Evolutionary conservation across 1,140 invertebrate genomes (phyloP).

Genomic region (Epicauta chinensis): DNA sequence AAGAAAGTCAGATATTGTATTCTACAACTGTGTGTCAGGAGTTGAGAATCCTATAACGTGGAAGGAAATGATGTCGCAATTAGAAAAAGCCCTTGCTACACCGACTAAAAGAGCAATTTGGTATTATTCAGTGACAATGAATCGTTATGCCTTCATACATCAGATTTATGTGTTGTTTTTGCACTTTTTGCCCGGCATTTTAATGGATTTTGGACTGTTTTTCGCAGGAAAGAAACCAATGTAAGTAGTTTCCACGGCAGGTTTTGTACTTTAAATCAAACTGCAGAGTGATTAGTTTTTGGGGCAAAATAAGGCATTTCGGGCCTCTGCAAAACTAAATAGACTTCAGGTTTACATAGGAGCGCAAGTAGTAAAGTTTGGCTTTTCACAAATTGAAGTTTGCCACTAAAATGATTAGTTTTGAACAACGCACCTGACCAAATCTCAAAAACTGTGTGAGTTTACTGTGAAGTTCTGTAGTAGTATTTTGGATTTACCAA

Average conservation of each 20-base stretch:
- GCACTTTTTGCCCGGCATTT: slow-evolving; percentile 53
- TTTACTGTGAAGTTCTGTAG: too few relatives aligned
- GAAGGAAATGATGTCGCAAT: slow-evolving; percentile 45
- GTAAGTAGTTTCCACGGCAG: too few relatives aligned
- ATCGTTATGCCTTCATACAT: slow-evolving; percentile 46
- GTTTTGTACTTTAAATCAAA: too few relatives aligned
- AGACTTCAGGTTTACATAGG: slow-evolving; percentile 46
- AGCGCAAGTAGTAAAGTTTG: slow-evolving; percentile 24
- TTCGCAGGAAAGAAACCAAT: slow-evolving; percentile 50
- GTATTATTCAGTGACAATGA: slow-evolving; percentile 52
- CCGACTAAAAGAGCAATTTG: slow-evolving; percentile 46
- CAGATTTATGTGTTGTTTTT: slow-evolving; percentile 47
- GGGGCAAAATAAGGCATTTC: too few relatives aligned
- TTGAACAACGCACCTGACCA: too few relatives aligned
- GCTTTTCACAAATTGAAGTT: not conserved
- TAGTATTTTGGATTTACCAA: too few relatives aligned
- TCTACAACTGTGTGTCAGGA: slow-evolving; percentile 52
- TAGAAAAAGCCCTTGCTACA: slow-evolving; percentile 40
- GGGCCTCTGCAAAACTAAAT: too few relatives aligned
- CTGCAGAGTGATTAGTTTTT: too few relatives aligned
- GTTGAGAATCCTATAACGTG: slow-evolving; percentile 60
- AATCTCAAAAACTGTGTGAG: too few relatives aligned
- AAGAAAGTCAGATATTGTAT: not conserved
- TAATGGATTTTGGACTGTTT: slow-evolving; percentile 49
- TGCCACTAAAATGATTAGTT: too few relatives aligned